These are phyloP conservation scores for Sorex araneus DNA, from an alignment of 2,113 vertebrate species.

Conservation along the genomic window DNA sequence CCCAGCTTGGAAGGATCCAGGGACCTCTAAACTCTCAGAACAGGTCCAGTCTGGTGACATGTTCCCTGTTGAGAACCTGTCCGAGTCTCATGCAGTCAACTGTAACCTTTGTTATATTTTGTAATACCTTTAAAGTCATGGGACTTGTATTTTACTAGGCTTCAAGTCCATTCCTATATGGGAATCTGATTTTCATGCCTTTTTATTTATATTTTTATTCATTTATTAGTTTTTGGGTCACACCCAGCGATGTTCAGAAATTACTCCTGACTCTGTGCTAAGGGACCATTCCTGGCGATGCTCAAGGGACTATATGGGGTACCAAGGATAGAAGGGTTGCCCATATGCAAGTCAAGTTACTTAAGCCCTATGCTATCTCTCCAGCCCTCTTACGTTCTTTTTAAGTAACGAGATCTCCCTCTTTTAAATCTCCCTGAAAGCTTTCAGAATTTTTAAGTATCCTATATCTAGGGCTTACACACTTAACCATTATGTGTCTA, in stretches of 20 bases:
- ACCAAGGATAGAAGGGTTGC: too few species aligned
- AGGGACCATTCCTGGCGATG: too few species aligned
- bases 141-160: not conserved
- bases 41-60: not conserved
- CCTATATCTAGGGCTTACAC: too few species aligned
- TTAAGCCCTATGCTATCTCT: too few species aligned
- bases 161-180: not conserved
- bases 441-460: constrained; percentile 15
- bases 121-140: not conserved
- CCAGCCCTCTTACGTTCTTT: too few species aligned
- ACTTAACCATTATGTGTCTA: not conserved
- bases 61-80: not conserved
- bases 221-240: too few species aligned
- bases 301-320: too few species aligned
- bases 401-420: not conserved
- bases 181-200: not conserved
- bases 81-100: not conserved
- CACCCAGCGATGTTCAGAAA: too few species aligned
- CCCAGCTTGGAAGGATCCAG: not conserved
- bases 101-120: not conserved
- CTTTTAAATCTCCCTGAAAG: not conserved
- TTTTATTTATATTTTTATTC: not conserved
- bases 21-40: not conserved
- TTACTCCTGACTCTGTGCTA: too few species aligned
- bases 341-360: too few species aligned